Conservation (phyloP, 2,113 vertebrate genomes). For the Esox niger region DNA sequence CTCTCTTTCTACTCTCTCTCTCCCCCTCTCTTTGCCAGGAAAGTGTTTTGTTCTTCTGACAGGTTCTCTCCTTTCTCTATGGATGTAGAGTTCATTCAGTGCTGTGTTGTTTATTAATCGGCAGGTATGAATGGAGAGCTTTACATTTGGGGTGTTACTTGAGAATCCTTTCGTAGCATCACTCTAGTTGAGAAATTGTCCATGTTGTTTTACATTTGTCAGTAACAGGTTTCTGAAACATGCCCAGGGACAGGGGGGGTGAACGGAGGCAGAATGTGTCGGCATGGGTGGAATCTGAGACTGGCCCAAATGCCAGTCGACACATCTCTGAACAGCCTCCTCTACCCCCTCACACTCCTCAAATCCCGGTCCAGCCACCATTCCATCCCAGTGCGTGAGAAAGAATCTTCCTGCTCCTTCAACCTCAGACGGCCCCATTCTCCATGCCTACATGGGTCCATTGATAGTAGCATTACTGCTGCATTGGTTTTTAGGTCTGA, state of each 20-base stretch:
- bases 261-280: constrained; percentile 51
- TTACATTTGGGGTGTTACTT: not conserved
- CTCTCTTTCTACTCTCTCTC: no score
- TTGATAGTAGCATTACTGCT: constrained; percentile 32
- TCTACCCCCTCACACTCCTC: constrained; percentile 18
- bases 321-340: constrained; percentile 51
- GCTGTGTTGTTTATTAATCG: not conserved
- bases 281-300: constrained; percentile 70
- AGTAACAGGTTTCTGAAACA: constrained; percentile 43
- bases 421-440: constrained; percentile 2
- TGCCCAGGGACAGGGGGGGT: constrained; percentile 37
- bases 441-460: not conserved
- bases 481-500: constrained; percentile 50
- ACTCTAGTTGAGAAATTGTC: constrained; percentile 34
- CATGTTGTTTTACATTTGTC: constrained; percentile 20
- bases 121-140: not conserved
- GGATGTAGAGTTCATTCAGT: no score
- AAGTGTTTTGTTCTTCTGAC: not conserved
- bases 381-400: constrained; percentile 35
- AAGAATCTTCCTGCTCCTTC: constrained; percentile 42
- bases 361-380: constrained; percentile 8
- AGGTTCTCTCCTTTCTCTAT: no score
- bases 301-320: constrained; percentile 54
- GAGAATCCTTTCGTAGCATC: not conserved
- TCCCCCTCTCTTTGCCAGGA: constrained; percentile 19